Conservation (phyloP, 1,140 invertebrate genomes). For the Drosophila santomea region DNA sequence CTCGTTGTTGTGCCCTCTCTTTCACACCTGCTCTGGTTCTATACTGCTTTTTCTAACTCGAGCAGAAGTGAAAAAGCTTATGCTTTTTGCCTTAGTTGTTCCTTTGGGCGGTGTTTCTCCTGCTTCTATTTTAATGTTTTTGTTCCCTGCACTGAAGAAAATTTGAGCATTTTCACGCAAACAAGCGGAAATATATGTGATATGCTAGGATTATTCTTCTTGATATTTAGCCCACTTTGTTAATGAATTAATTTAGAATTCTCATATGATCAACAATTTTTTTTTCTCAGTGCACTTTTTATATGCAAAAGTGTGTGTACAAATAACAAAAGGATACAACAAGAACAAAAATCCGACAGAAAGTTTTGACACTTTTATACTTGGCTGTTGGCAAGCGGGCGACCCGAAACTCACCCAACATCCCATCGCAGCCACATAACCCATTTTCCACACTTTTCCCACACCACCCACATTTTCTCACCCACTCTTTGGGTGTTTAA, state of each 20-base stretch:
- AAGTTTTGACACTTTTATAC: constrained; percentile 82
- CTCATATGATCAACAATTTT: not conserved
- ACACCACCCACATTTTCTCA: constrained; percentile 21
- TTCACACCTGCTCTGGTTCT: constrained; percentile 2
- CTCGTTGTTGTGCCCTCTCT: constrained; percentile 1
- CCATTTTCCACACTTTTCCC: constrained; percentile 20
- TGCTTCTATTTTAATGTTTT: constrained; percentile 22
- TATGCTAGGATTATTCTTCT: too few species aligned
- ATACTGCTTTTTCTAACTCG: constrained; percentile 21
- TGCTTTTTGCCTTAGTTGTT: constrained; percentile 64
- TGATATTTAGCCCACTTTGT: too few species aligned
- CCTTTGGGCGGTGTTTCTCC: constrained; percentile 29
- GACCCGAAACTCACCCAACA: constrained; percentile 57
- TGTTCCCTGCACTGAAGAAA: not conserved
- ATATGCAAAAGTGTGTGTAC: constrained; percentile 29
- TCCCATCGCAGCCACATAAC: constrained; percentile 12
- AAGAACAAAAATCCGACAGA: constrained; percentile 67
- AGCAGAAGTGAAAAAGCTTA: constrained; percentile 56
- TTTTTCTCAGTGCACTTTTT: constrained; percentile 8
- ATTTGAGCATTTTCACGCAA: too few species aligned
- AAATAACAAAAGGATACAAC: constrained; percentile 78
- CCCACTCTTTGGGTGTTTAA: constrained; percentile 64
- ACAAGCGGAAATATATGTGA: too few species aligned
- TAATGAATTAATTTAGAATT: too few species aligned
- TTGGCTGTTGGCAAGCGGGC: constrained; percentile 64